phyloP scores from a whole-genome alignment of 2,797 vertebrate genomes.

The Coregonus suidteri region DNA sequence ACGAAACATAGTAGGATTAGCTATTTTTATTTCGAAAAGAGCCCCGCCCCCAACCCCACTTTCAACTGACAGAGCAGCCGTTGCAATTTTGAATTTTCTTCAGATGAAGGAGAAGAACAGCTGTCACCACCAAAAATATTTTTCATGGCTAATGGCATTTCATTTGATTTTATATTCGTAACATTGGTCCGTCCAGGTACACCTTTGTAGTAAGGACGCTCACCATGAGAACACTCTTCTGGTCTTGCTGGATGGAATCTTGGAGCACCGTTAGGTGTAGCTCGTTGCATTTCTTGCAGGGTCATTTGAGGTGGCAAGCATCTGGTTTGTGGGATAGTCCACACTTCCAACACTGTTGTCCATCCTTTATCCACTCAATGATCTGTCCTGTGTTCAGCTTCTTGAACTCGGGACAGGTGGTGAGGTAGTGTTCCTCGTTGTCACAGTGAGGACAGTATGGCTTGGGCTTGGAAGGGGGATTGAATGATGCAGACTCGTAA shows the following conservation, averaged over 20 bases:
- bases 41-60: no score
- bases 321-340: slow-evolving; percentile 23
- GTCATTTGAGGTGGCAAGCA: slow-evolving; percentile 35
- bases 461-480: neutral
- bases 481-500: neutral
- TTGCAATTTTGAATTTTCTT: no score
- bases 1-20: no score
- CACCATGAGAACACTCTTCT: no score
- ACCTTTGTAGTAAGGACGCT: neutral
- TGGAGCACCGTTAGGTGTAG: neutral
- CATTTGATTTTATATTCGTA: no score
- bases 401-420: slow-evolving; percentile 28
- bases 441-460: slow-evolving; percentile 34
- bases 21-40: no score
- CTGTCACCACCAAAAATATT: no score
- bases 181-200: slow-evolving; percentile 24
- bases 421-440: slow-evolving; percentile 27
- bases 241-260: no score
- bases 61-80: no score
- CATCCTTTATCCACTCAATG: slow-evolving; percentile 20
- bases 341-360: slow-evolving; percentile 32
- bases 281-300: slow-evolving; percentile 39
- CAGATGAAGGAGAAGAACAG: no score
- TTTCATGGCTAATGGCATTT: no score
- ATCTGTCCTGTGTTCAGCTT: slow-evolving; percentile 21